These are phyloP conservation scores for Otolemur garnettii DNA, from an alignment of 2,113 vertebrate genomes.

Conservation along the genomic window DNA sequence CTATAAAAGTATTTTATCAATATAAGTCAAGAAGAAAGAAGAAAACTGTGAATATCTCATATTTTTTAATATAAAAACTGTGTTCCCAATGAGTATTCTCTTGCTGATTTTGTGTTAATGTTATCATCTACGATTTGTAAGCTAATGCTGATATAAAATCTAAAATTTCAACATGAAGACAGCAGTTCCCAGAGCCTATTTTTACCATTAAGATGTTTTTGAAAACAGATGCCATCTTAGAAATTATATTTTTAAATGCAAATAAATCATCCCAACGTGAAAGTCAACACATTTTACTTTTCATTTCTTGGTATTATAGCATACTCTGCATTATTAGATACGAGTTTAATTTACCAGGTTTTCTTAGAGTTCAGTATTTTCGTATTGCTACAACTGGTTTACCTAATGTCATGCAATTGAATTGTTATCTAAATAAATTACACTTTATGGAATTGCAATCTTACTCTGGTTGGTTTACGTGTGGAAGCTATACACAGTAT, in stretches of 20 bases:
- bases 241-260: constrained; percentile 80
- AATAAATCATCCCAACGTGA: constrained; percentile 74
- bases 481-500: not conserved
- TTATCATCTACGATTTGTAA: constrained; percentile 65
- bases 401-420: constrained; percentile 28
- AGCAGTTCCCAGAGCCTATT: constrained; percentile 61
- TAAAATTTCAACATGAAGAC: constrained; percentile 62
- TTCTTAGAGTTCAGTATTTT: constrained; percentile 65
- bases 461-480: constrained; percentile 2
- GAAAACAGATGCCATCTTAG: constrained; percentile 64
- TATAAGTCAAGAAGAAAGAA: constrained; percentile 43
- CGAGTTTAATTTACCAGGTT: constrained; percentile 46
- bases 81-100: constrained; percentile 61
- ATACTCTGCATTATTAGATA: constrained; percentile 30
- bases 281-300: constrained; percentile 66
- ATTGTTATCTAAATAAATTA: constrained; percentile 76
- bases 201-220: constrained; percentile 70
- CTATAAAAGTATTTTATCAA: constrained; percentile 49
- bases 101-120: constrained; percentile 68
- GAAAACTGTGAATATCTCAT: constrained; percentile 61
- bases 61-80: constrained; percentile 72
- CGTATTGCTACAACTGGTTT: constrained; percentile 34
- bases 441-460: constrained; percentile 31
- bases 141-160: constrained; percentile 60
- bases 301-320: constrained; percentile 41